Base-by-base conservation (phyloP, 35 echinoderm and acorn worm species). In the Ophioderma brevispina region DNA sequence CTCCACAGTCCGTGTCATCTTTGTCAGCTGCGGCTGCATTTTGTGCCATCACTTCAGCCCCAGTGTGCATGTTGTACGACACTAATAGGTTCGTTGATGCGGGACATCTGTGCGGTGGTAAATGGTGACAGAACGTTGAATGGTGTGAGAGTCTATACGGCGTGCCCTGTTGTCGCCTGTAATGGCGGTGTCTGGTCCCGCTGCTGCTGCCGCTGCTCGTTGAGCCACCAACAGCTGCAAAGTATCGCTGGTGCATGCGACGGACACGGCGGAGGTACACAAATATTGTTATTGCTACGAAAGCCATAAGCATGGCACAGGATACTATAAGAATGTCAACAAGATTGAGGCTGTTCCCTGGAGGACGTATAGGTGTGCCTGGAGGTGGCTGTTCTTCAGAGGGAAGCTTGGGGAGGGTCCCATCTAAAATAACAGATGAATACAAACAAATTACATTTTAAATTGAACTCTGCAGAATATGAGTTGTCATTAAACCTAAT, bases 101-200 rank as follows among this genome's bases (percentile, higher is more conserved):
- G 13, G 90, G 90, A 82, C 90, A 91, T 31, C 90, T 82, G 42
- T 91, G 90, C 0, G 90, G 90, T 21, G 90, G 90, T 1, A 91
- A 82, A 82, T 91, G 90, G 38, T 91, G 90, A 41, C 90, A 91
- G 36, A 91, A 91, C 40, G 85, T 86, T 34, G 90, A 84, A 43
- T 91, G 90, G 37, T 91, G 90, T 3, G 90, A 85, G 0, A 91
- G 81, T 35, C 82, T 59, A 33, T 91, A 91, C 2, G 90, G 90
- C 34, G 83, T 85, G n/a, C 83, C 83, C 37, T 37, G 21, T 36
- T 37, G 46, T 6, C 83, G 46, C 18, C 83, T 52, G 32, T 59
- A 76, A 76, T 84, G 76, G 32, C 82, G 82, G 38, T 63, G 70
- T 25, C 82, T 15, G 13, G 81, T 31, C 34, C 82, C 83, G 32